Percentiles rank a stretch among this genome's conserved stretches.
These are phyloP conservation scores for Pseudococcus viburni DNA, from an alignment of 2,888 invertebrate genomes.

Conservation along the genomic window DNA sequence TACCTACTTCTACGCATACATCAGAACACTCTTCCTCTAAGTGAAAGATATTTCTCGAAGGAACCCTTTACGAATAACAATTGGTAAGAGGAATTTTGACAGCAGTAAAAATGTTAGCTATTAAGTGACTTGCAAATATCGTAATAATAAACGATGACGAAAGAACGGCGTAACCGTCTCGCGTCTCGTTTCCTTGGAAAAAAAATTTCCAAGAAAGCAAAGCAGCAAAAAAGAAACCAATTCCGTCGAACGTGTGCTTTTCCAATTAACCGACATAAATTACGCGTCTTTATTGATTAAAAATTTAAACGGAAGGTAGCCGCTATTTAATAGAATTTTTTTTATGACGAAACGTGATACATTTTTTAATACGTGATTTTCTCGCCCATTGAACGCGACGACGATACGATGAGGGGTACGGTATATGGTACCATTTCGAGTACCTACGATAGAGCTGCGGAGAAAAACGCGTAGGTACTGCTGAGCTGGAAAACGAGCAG, in stretches of 20 bases:
- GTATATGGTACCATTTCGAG: too few relatives aligned
- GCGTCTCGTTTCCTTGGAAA: background rate
- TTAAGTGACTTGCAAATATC: slow-evolving; percentile 45
- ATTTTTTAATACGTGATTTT: slow-evolving; percentile 54
- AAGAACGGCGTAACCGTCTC: background rate
- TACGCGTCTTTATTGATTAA: slow-evolving; percentile 46
- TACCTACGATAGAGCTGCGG: background rate
- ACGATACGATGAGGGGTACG: background rate
- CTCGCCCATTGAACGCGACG: slow-evolving; percentile 5
- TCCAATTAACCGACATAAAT: slow-evolving; percentile 31
- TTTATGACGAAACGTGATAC: slow-evolving; percentile 42
- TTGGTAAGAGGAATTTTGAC: slow-evolving; percentile 52
- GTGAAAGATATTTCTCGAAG: slow-evolving; percentile 41
- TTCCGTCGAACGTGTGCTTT: slow-evolving; percentile 23
- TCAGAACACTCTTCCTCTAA: slow-evolving; percentile 29
- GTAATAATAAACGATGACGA: slow-evolving; percentile 26
- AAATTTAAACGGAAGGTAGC: slow-evolving; percentile 45
- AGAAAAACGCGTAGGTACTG: background rate
- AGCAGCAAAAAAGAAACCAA: background rate
- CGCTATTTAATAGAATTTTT: slow-evolving; percentile 40
- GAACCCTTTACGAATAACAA: slow-evolving; percentile 53
- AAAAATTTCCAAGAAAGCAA: background rate
- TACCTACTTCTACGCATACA: slow-evolving; percentile 16
- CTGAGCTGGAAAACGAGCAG: slow-evolving; percentile 31
- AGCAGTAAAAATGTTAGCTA: slow-evolving; percentile 55